phyloP scores from a whole-genome alignment of 2,888 invertebrate genomes.

The Dorcus parallelipipedus region DNA sequence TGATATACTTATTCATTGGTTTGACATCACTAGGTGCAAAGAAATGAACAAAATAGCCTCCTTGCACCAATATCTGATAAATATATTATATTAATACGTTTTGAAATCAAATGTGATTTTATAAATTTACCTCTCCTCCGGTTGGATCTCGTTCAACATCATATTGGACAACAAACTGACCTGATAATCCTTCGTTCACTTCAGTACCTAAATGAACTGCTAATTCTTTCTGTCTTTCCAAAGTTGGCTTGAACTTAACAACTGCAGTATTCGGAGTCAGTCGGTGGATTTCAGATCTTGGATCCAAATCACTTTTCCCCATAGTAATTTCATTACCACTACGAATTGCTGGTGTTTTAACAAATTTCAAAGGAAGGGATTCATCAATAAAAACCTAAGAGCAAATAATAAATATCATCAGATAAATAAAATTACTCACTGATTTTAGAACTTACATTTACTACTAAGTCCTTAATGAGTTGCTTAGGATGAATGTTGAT shows the following conservation, averaged over 20 bases:
- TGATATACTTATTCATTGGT: constrained; percentile 62
- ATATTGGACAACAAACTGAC: constrained; percentile 67
- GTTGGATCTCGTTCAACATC: constrained; percentile 60
- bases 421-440: no score
- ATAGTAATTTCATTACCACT: constrained; percentile 62
- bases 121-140: constrained; percentile 54
- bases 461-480: no score
- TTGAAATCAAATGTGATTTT: neutral
- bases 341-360: constrained; percentile 63
- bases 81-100: neutral
- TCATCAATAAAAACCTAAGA: constrained; percentile 47
- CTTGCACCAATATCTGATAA: constrained; percentile 57
- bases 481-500: no score
- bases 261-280: constrained; percentile 33
- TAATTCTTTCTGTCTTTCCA: constrained; percentile 56
- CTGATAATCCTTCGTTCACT: constrained; percentile 53
- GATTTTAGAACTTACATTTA: no score
- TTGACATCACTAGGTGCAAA: constrained; percentile 62
- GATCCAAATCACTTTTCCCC: constrained; percentile 49
- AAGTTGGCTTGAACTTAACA: constrained; percentile 58
- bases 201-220: constrained; percentile 44
- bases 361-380: constrained; percentile 56
- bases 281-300: constrained; percentile 35
- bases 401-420: no score
- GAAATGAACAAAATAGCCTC: constrained; percentile 75